Evolutionary conservation across 2,888 invertebrate species (phyloP).

Genomic region (Shargacucullia verbasci): DNA sequence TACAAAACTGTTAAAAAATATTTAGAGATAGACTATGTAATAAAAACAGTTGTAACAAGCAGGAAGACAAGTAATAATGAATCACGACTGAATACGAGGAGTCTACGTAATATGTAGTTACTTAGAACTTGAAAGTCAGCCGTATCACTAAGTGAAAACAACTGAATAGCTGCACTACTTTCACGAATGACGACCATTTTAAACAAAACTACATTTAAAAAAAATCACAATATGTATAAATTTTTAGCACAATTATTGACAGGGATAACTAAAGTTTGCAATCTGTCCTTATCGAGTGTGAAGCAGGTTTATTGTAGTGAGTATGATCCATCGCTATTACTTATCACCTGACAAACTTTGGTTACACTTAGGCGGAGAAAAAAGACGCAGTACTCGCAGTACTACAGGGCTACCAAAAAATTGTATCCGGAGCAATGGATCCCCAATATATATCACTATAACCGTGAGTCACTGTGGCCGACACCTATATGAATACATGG

Average conservation of each 20-base stretch:
- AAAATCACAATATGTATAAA: conserved; percentile 6
- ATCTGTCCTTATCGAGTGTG: conserved; percentile 26
- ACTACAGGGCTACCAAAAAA: conserved; percentile 28
- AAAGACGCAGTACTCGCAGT: conserved; percentile 17
- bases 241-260: conserved; percentile 11
- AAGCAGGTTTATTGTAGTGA: conserved; percentile 34
- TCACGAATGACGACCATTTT: conserved; percentile 36
- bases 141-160: conserved; percentile 51
- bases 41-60: no score
- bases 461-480: no score
- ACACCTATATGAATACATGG: background rate
- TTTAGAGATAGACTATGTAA: no score
- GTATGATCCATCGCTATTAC: conserved; percentile 38
- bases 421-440: no score
- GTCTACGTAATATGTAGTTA: conserved; percentile 45
- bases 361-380: conserved; percentile 36
- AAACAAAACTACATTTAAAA: conserved; percentile 24
- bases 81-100: conserved; percentile 22
- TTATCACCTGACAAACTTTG: conserved; percentile 49
- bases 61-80: no score
- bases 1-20: no score
- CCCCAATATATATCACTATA: no score
- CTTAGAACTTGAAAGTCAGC: conserved; percentile 55
- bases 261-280: background rate
- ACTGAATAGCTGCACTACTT: conserved; percentile 53